These are phyloP conservation scores for Tetrapedia diversipes DNA, from an alignment of 2,888 invertebrate species.

Conservation along the genomic window DNA sequence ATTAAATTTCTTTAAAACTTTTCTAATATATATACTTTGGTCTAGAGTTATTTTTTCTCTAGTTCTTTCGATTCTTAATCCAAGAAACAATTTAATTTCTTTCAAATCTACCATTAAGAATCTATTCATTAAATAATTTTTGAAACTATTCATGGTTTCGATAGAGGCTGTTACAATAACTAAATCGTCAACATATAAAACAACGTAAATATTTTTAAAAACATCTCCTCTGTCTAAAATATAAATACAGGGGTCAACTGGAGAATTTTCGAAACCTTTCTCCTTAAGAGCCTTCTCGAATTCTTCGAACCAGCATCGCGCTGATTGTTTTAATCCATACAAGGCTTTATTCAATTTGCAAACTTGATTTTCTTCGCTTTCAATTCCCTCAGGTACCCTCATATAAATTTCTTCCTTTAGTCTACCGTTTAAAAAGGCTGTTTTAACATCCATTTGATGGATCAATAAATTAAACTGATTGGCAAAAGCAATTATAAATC, in stretches of 20 bases:
- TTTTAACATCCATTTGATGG: neutral
- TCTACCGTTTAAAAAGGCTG: neutral
- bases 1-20: no score
- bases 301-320: neutral
- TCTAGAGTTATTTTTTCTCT: no score
- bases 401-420: neutral
- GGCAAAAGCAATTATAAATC: neutral
- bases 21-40: no score
- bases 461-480: neutral
- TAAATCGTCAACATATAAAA: neutral
- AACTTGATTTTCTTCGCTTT: neutral
- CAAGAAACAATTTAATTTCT: no score
- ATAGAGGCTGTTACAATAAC: neutral
- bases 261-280: neutral
- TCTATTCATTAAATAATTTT: neutral
- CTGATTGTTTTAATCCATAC: neutral
- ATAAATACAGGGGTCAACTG: neutral
- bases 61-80: no score
- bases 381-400: neutral
- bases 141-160: neutral
- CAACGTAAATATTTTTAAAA: neutral
- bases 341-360: neutral
- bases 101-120: neutral
- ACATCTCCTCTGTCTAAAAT: neutral
- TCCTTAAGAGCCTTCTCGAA: neutral